Conservation (phyloP, 37 sponge, comb jelly and placozoan species). For the Diacarnus erythraeanus region DNA sequence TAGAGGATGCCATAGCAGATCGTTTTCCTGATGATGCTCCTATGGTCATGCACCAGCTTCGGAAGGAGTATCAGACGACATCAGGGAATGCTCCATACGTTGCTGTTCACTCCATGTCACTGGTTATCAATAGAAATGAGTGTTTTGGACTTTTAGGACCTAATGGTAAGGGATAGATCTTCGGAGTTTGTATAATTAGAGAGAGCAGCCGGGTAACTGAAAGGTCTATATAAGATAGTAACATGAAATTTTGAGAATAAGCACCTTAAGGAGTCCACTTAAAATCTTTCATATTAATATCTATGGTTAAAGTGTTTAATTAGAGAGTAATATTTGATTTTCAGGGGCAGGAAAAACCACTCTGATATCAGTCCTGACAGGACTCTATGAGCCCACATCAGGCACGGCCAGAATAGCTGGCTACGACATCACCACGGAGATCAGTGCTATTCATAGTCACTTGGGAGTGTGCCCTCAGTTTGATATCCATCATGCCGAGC, state of each 20-base stretch:
- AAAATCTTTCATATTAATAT: too few relatives aligned
- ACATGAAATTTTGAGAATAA: too few relatives aligned
- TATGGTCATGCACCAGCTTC: slow-evolving; percentile 65
- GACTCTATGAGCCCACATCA: slow-evolving; percentile 68
- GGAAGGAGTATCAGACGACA: slow-evolving; percentile 71
- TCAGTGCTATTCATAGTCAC: slow-evolving; percentile 57
- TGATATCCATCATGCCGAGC: slow-evolving; percentile 70
- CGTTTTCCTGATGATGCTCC: slow-evolving; percentile 55
- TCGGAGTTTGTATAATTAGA: too few relatives aligned
- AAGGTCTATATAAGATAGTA: too few relatives aligned
- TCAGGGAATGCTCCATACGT: slow-evolving; percentile 59
- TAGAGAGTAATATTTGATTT: not conserved
- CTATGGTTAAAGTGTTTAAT: too few relatives aligned
- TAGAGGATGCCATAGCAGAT: slow-evolving; percentile 37
- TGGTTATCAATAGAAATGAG: slow-evolving; percentile 69
- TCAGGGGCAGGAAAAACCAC: slow-evolving; percentile 88
- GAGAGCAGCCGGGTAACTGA: too few relatives aligned
- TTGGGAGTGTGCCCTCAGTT: slow-evolving; percentile 87
- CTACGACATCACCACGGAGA: slow-evolving; percentile 63
- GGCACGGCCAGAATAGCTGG: slow-evolving; percentile 70
- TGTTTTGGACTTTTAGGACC: slow-evolving; percentile 86
- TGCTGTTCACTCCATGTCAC: slow-evolving; percentile 69
- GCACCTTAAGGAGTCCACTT: too few relatives aligned
- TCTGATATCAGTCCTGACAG: slow-evolving; percentile 80
- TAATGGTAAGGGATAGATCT: slow-evolving; percentile 67